Percentiles rank a stretch among this genome's conserved stretches.
Evolutionary conservation across 2,888 invertebrate genomes (phyloP).

Genomic region (Gandaritis pyraliata): DNA sequence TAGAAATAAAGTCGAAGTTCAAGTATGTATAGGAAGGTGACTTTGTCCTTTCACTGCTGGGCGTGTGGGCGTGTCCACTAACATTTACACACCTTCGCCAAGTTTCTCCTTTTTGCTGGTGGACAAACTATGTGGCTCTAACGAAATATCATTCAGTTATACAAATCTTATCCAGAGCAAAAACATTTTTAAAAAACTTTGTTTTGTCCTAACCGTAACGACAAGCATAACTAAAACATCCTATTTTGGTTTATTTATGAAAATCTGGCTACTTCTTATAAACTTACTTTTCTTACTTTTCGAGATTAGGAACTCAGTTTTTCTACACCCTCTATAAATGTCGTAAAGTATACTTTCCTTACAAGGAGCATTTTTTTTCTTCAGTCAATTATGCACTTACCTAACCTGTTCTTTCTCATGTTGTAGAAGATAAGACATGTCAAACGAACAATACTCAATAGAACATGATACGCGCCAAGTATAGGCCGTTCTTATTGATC

Average conservation of each 20-base stretch:
- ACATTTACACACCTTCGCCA: constrained; percentile 9
- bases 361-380: background rate
- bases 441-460: constrained; percentile 51
- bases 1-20: too few relatives aligned
- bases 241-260: too few relatives aligned
- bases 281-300: too few relatives aligned
- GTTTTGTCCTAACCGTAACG: too few relatives aligned
- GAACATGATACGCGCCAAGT: constrained; percentile 54
- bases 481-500: constrained; percentile 59
- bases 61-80: constrained; percentile 7
- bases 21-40: too few relatives aligned
- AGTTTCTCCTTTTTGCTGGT: constrained; percentile 10
- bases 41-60: constrained; percentile 17
- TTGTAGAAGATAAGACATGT: constrained; percentile 37
- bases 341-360: too few relatives aligned
- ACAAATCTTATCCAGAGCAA: too few relatives aligned
- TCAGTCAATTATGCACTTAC: constrained; percentile 20
- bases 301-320: too few relatives aligned
- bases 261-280: too few relatives aligned
- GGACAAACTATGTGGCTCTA: constrained; percentile 1
- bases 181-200: too few relatives aligned
- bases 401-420: constrained; percentile 18
- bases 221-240: too few relatives aligned
- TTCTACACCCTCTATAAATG: too few relatives aligned
- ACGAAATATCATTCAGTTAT: background rate